Base-by-base conservation (phyloP, 2,797 vertebrate genomes). In the Gallinago solitaria region DNA sequence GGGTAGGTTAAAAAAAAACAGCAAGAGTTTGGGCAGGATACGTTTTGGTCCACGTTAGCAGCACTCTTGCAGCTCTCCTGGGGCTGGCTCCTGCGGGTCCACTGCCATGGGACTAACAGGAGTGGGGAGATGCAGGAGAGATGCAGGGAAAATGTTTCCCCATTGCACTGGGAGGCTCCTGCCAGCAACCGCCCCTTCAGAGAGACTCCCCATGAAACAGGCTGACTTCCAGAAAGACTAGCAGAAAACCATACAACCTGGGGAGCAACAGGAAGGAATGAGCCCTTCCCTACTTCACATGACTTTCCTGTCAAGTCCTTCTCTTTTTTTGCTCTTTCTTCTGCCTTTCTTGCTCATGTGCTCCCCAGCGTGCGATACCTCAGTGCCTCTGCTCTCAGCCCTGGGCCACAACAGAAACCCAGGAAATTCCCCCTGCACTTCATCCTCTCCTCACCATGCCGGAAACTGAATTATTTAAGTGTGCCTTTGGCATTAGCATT, bases 11-110 rank as follows among this genome's bases (percentile, higher is more conserved):
- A 69, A 84, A 54, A 84, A 89, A 63, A 43, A 2, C 21, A 25
- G 27, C 7, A 41, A 25, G 68, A 39, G 15, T 70, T 63, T 67
- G 53, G 39, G 35, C 60, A 70, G 39, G 17, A 54, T 30, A 37
- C 2, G 0, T 30, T 28, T 37, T 54, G 50, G 25, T 6, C 3
- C 30, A n/a, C 1, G 0, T 28, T 35, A 71, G 45, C 35, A 25
- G 25, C 18, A 30, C 24, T 76, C 54, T 33, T 25, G 28, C 53
- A 64, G n/a, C 54, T 81, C 50, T 84, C 39, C 35, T 56, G 33
- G 45, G 60, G 32, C 61, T 75, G 48, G 35, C 19, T 90, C 10
- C 41, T 57, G 41, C 35, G 57, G 35, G 28, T 37, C 67, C 63
- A 80, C 24, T 25, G 32, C 63, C 5, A 3, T 1, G 0, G 45